Evolutionary conservation across 2,797 vertebrate genomes (phyloP).

Genomic region (Sebastes hubbsi): DNA sequence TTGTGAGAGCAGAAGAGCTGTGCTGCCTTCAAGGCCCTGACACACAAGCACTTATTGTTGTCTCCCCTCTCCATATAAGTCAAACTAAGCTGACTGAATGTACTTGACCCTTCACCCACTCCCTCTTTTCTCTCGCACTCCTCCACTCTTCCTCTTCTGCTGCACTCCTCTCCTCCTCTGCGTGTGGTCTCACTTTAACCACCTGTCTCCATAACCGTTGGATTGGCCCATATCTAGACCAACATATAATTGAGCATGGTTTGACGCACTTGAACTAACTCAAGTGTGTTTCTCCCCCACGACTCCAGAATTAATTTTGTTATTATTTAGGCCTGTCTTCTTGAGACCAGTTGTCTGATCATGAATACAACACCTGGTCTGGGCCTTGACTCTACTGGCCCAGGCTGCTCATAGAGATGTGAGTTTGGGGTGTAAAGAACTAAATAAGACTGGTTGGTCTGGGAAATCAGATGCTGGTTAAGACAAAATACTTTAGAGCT

Average conservation of each 20-base stretch:
- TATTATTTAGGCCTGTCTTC: conserved; percentile 25
- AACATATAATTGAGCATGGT: conserved; percentile 34
- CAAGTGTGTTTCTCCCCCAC: conserved; percentile 16
- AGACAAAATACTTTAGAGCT: too few relatives aligned
- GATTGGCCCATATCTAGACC: conserved; percentile 24
- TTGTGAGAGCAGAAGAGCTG: conserved; percentile 49
- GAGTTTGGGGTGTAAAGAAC: not conserved
- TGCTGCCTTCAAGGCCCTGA: conserved; percentile 45
- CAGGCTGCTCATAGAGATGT: not conserved
- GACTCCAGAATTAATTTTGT: conserved; percentile 21
- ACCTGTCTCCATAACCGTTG: conserved; percentile 46
- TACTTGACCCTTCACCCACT: conserved; percentile 74
- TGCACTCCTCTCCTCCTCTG: conserved; percentile 41
- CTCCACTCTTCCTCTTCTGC: conserved; percentile 47
- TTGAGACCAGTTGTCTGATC: conserved; percentile 2
- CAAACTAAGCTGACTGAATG: conserved; percentile 77
- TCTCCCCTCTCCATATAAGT: conserved; percentile 69
- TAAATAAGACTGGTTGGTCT: not conserved
- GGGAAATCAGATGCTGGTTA: not conserved
- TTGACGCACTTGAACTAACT: conserved; percentile 25
- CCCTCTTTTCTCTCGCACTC: conserved; percentile 56
- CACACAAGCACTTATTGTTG: conserved; percentile 73
- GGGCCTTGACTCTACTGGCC: conserved; percentile 30
- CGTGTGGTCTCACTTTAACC: conserved; percentile 63
- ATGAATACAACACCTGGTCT: conserved; percentile 55